Evolutionary conservation across 2,797 vertebrate species (phyloP).

Genomic region (Craterocephalus amniculus): DNA sequence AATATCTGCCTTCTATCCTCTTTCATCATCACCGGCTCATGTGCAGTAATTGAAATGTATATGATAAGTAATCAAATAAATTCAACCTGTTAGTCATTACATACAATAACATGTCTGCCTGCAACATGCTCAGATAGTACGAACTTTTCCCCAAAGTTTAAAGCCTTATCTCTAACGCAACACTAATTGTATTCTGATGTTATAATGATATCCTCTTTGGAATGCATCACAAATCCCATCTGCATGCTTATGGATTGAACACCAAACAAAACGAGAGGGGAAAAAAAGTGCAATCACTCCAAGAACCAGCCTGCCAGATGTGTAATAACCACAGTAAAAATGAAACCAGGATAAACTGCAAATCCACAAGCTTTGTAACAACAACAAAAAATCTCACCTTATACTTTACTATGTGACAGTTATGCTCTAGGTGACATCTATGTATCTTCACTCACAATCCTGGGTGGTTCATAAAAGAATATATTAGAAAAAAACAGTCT

Average conservation of each 20-base stretch:
- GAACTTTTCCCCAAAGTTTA: slow-evolving; percentile 57
- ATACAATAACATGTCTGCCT: slow-evolving; percentile 56
- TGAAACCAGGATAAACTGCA: slow-evolving; percentile 21
- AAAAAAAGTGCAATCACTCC: slow-evolving; percentile 33
- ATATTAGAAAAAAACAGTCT: background rate
- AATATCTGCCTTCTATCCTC: background rate
- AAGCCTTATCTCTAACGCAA: slow-evolving; percentile 24
- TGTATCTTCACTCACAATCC: background rate
- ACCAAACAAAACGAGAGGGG: slow-evolving; percentile 18
- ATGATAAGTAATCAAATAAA: slow-evolving; percentile 60
- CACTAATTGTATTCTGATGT: slow-evolving; percentile 34
- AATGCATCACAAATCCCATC: slow-evolving; percentile 37
- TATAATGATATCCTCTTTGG: slow-evolving; percentile 19
- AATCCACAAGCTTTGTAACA: slow-evolving; percentile 19
- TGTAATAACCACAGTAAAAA: slow-evolving; percentile 29
- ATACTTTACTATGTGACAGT: background rate
- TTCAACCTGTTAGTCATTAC: slow-evolving; percentile 59
- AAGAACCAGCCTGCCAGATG: slow-evolving; percentile 62
- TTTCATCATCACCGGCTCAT: slow-evolving; percentile 32
- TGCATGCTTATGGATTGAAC: slow-evolving; percentile 18
- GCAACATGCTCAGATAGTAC: slow-evolving; percentile 45
- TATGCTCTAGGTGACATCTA: background rate
- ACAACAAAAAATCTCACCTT: slow-evolving; percentile 15
- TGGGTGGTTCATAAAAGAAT: background rate
- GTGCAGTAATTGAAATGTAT: slow-evolving; percentile 58